These are phyloP conservation scores for Hypsibius dujardini DNA, from an alignment of 1,140 invertebrate genomes.

Conservation along the genomic window DNA sequence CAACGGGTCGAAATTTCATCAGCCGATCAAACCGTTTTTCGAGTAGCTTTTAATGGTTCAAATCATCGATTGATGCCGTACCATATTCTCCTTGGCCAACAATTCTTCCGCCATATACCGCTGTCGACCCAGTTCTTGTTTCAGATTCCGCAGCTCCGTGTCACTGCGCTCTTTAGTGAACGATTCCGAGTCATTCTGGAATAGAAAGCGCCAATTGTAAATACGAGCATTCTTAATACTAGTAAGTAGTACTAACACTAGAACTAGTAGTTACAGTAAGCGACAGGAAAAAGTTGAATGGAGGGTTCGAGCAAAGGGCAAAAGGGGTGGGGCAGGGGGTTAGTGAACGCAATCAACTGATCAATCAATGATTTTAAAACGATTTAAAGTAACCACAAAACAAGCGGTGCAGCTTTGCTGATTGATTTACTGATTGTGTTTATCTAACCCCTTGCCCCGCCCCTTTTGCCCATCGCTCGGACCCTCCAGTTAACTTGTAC, in stretches of 20 bases:
- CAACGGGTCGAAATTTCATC: not conserved
- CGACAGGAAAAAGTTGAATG: not conserved
- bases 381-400: too few relatives aligned
- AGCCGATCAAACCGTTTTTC: not conserved
- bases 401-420: too few relatives aligned
- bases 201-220: not conserved
- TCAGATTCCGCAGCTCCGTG: constrained; percentile 6
- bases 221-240: too few relatives aligned
- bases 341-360: not conserved
- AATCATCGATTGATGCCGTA: not conserved
- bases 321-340: not conserved
- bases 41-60: too few relatives aligned
- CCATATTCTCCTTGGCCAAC: constrained; percentile 3
- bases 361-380: too few relatives aligned
- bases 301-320: not conserved
- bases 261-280: not conserved
- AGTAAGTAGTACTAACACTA: too few relatives aligned
- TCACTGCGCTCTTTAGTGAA: not conserved
- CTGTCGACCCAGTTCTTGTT: constrained; percentile 1
- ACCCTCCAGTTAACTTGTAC: too few relatives aligned
- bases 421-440: too few relatives aligned
- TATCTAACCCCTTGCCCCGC: too few relatives aligned
- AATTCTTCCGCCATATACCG: constrained; percentile 15
- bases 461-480: too few relatives aligned
- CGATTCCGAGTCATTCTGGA: not conserved